These are phyloP conservation scores for Pseudoatta argentina DNA, from an alignment of 1,140 invertebrate genomes.

Conservation along the genomic window DNA sequence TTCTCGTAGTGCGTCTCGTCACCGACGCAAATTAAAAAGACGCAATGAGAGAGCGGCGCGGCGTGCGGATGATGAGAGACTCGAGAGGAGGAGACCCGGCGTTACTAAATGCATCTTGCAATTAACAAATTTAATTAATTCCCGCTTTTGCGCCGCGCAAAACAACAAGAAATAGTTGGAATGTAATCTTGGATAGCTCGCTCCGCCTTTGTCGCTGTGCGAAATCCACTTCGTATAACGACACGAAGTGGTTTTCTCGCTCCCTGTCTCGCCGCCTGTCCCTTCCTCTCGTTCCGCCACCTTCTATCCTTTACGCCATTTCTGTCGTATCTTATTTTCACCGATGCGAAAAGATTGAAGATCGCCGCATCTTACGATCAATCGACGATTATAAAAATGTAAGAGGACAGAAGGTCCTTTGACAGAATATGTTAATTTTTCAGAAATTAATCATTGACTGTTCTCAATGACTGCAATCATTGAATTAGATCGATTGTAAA, in stretches of 20 bases:
- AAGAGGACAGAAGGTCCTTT: background rate
- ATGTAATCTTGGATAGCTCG: conserved; percentile 80
- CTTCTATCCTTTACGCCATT: conserved; percentile 62
- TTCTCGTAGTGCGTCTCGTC: conserved; percentile 50
- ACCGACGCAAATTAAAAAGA: conserved; percentile 49
- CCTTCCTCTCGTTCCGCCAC: conserved; percentile 10
- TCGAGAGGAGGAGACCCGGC: conserved; percentile 42
- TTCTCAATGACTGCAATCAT: background rate
- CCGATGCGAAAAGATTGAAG: conserved; percentile 38
- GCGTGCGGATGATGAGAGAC: conserved; percentile 36
- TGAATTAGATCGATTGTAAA: background rate
- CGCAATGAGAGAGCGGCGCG: conserved; percentile 31
- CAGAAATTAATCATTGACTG: background rate
- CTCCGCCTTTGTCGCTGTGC: conserved; percentile 51
- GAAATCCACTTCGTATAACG: conserved; percentile 75
- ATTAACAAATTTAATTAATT: conserved; percentile 86
- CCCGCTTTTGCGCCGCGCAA: conserved; percentile 75
- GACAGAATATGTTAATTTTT: background rate
- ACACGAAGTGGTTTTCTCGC: conserved; percentile 55
- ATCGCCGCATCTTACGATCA: conserved; percentile 58
- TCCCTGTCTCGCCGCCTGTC: conserved; percentile 12
- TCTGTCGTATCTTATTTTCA: conserved; percentile 42
- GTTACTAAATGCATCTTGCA: conserved; percentile 83
- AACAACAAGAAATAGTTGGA: conserved; percentile 82
- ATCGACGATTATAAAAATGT: conserved; percentile 44